A percentile compares a stretch with the other conserved stretches of the same genome.
phyloP scores from a whole-genome alignment of 1,140 invertebrate species.

The Leguminivora glycinivorella region DNA sequence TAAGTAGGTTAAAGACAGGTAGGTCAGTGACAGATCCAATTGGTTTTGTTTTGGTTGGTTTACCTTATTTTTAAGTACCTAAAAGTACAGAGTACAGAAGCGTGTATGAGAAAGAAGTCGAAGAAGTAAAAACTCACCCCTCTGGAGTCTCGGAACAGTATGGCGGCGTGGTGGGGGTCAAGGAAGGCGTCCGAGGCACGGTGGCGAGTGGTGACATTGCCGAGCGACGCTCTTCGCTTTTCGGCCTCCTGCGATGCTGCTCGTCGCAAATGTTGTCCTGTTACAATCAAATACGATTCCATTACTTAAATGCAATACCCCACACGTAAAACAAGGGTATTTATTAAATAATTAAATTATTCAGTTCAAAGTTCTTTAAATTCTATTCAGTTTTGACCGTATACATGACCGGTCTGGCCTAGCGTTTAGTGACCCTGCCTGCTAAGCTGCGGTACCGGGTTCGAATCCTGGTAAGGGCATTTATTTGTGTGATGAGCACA shows the following conservation, averaged over 20 bases:
- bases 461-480: too few relatives aligned
- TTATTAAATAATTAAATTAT: background rate
- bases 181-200: conserved; percentile 85
- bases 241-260: conserved; percentile 87
- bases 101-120: background rate
- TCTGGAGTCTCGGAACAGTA: conserved; percentile 92
- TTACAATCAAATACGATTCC: conserved; percentile 33
- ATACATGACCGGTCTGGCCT: too few relatives aligned
- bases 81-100: too few relatives aligned
- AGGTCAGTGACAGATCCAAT: too few relatives aligned
- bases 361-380: background rate
- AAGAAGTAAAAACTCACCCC: conserved; percentile 85
- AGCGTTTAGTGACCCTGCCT: too few relatives aligned
- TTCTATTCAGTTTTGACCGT: too few relatives aligned
- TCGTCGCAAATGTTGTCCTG: conserved; percentile 86
- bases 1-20: too few relatives aligned
- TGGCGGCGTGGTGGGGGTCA: conserved; percentile 92
- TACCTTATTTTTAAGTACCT: too few relatives aligned
- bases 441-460: too few relatives aligned
- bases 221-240: conserved; percentile 85
- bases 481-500: too few relatives aligned
- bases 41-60: too few relatives aligned
- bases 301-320: background rate
- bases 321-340: background rate
- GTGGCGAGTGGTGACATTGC: conserved; percentile 81